Conservation (phyloP, 1,140 invertebrate genomes). For the Ephestia elutella region DNA sequence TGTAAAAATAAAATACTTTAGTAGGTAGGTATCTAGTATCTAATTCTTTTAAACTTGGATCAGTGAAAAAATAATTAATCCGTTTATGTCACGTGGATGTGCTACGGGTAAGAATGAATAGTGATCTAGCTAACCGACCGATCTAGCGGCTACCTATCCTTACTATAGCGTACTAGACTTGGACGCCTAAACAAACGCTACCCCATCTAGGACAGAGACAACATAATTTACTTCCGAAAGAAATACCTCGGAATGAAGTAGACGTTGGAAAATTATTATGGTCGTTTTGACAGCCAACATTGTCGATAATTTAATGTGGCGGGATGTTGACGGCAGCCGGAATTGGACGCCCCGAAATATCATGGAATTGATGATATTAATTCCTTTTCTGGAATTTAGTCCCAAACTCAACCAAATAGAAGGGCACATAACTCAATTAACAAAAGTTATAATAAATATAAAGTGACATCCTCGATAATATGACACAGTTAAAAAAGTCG, state of each 20-base stretch:
- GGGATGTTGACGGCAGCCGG: neutral
- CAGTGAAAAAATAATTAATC: no score
- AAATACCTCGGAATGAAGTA: slow-evolving; percentile 7
- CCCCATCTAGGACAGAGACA: slow-evolving; percentile 35
- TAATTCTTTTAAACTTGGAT: no score
- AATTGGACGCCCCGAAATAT: neutral
- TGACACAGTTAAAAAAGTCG: neutral
- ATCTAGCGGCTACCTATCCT: no score
- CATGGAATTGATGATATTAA: neutral
- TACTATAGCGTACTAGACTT: neutral
- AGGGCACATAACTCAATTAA: neutral
- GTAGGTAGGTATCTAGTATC: no score
- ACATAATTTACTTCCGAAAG: slow-evolving; percentile 41
- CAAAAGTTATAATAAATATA: neutral
- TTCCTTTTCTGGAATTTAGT: neutral
- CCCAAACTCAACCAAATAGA: neutral
- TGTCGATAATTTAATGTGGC: neutral
- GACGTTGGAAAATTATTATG: slow-evolving; percentile 6
- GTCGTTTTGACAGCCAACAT: slow-evolving; percentile 4
- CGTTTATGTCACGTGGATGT: no score
- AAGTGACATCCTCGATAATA: neutral
- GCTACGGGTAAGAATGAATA: no score
- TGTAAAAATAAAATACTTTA: no score
- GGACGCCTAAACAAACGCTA: slow-evolving; percentile 30
- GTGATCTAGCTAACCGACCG: no score